A percentile compares a stretch with the other conserved stretches of the same genome.
Conservation (phyloP, 2,113 vertebrate species). For the Neomonachus schauinslandi region DNA sequence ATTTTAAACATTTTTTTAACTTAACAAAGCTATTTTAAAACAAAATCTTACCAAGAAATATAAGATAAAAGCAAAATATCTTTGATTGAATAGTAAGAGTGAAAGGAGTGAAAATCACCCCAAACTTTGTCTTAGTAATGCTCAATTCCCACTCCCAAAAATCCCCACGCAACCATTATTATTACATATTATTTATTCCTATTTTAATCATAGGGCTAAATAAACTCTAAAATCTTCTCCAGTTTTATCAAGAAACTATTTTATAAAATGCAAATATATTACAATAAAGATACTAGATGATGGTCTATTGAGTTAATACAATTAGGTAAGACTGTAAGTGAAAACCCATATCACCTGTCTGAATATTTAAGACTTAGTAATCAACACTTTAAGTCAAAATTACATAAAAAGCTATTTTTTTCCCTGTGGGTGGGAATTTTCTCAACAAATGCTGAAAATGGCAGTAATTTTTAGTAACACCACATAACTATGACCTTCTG, state of each 20-base stretch:
- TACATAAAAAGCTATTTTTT: background rate
- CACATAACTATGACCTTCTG: background rate
- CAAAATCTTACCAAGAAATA: background rate
- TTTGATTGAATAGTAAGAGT: background rate
- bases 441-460: background rate
- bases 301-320: background rate
- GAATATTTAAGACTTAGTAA: background rate
- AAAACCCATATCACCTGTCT: background rate
- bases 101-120: background rate
- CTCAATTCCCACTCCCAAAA: background rate
- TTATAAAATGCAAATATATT: constrained; percentile 3
- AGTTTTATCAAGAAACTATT: background rate
- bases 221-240: background rate
- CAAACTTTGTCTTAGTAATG: background rate
- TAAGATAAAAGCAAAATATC: constrained; percentile 1
- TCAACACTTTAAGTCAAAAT: background rate
- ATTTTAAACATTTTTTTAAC: background rate
- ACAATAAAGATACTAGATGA: background rate
- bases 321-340: background rate
- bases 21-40: background rate
- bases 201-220: background rate
- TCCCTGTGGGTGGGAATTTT: background rate
- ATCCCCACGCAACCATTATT: background rate
- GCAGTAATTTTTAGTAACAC: background rate
- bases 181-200: background rate